Percentiles rank a stretch among this genome's conserved stretches.
Conservation (phyloP, 2,888 invertebrate genomes). For the Petrophora chlorosata region DNA sequence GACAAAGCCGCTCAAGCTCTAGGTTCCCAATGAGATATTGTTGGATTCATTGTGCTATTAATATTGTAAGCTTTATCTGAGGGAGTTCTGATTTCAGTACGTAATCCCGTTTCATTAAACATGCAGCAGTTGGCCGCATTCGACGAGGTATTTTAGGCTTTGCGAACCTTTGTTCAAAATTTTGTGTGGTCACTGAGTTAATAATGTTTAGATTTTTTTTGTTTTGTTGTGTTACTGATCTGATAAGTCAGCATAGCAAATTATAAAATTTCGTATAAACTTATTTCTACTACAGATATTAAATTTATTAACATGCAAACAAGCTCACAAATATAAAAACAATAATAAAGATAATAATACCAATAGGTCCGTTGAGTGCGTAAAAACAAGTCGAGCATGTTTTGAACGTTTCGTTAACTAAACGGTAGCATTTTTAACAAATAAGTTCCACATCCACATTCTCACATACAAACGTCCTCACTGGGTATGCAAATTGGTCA, state of each 20-base stretch:
- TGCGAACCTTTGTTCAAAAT: not conserved
- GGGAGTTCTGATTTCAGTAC: not conserved
- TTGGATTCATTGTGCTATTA: conserved; percentile 11
- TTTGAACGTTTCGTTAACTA: too few relatives aligned
- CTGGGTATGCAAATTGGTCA: conserved; percentile 51
- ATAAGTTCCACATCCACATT: not conserved
- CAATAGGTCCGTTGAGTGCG: too few relatives aligned
- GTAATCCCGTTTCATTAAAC: conserved; percentile 4
- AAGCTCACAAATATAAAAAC: too few relatives aligned
- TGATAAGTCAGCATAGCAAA: too few relatives aligned
- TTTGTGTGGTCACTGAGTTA: not conserved
- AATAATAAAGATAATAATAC: too few relatives aligned
- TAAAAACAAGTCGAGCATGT: too few relatives aligned
- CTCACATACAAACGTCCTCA: conserved; percentile 5
- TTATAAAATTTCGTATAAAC: too few relatives aligned
- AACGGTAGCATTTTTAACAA: not conserved
- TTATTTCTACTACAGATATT: too few relatives aligned
- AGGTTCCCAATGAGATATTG: not conserved
- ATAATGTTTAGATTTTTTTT: too few relatives aligned
- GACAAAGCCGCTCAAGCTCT: not conserved
- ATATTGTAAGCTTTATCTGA: not conserved
- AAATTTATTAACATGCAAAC: too few relatives aligned
- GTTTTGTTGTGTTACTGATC: too few relatives aligned
- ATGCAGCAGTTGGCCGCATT: conserved; percentile 1
- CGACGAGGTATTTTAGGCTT: conserved; percentile 3